Percentiles rank a stretch among this genome's conserved stretches.
These are phyloP conservation scores for Merops nubicus DNA, from an alignment of 2,113 vertebrate genomes.

Conservation along the genomic window DNA sequence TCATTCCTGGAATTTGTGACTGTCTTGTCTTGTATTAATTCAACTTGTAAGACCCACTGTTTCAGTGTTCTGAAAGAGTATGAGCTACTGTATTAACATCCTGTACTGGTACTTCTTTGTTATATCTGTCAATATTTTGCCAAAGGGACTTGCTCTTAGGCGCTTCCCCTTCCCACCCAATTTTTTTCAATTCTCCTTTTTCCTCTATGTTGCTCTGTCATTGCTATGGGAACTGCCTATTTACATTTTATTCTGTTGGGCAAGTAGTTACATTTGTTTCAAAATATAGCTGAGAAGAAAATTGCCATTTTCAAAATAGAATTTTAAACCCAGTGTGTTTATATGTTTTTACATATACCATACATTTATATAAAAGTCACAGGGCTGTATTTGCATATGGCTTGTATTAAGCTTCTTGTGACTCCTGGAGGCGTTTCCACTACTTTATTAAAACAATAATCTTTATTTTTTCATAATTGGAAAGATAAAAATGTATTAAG, in stretches of 20 bases:
- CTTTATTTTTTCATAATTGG: not conserved
- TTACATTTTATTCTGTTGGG: not conserved
- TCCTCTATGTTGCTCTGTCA: not conserved
- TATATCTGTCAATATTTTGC: slow-evolving; percentile 14
- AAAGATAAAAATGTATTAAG: not conserved
- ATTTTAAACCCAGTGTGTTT: not conserved
- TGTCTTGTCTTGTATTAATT: not conserved
- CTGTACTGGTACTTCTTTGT: not conserved
- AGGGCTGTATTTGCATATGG: not conserved
- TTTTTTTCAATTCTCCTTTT: not conserved
- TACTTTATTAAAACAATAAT: not conserved
- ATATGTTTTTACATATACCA: not conserved
- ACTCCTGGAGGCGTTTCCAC: not conserved
- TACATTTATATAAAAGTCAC: not conserved
- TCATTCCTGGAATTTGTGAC: not conserved
- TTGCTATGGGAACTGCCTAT: not conserved
- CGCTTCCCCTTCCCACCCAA: not conserved
- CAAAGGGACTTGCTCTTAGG: not conserved
- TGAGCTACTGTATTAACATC: not conserved
- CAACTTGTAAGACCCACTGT: not conserved
- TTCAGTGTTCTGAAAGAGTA: not conserved
- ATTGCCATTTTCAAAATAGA: not conserved
- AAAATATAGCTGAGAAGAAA: slow-evolving; percentile 1
- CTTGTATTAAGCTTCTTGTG: not conserved
- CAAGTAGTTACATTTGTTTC: not conserved